Evolutionary conservation across 2,113 vertebrate species (phyloP).

Genomic region (Hemicordylus capensis): DNA sequence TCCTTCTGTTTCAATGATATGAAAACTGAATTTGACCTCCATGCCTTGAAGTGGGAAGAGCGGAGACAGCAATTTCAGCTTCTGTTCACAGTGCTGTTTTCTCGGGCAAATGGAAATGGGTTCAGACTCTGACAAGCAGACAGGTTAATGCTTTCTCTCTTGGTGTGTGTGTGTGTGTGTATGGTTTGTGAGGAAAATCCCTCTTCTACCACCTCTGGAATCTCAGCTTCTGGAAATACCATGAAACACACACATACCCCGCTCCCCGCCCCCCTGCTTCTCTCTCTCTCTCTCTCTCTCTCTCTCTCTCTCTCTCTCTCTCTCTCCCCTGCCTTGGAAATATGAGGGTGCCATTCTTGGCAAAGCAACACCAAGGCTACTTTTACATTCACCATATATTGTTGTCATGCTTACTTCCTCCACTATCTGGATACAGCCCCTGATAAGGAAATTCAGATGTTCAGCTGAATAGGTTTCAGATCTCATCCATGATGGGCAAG

Average conservation of each 20-base stretch:
- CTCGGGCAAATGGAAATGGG: conserved; percentile 62
- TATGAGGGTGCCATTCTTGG: neutral
- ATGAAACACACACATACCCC: too few species aligned
- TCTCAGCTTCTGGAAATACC: conserved; percentile 40
- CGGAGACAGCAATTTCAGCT: conserved; percentile 65
- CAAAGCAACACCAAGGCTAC: conserved; percentile 10
- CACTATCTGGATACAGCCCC: neutral
- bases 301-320: too few species aligned
- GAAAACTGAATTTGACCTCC: conserved; percentile 72
- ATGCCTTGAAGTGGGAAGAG: conserved; percentile 57
- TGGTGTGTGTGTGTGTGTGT: conserved; percentile 41
- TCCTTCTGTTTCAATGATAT: conserved; percentile 68
- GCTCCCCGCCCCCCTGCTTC: too few species aligned
- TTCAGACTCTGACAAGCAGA: conserved; percentile 65
- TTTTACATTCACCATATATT: conserved; percentile 24
- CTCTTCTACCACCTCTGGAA: conserved; percentile 42
- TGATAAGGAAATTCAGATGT: neutral
- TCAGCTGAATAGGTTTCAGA: neutral
- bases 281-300: too few species aligned
- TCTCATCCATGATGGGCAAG: neutral
- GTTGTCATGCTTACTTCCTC: conserved; percentile 7
- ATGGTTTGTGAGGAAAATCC: conserved; percentile 53
- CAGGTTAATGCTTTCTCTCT: conserved; percentile 63
- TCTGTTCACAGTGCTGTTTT: conserved; percentile 50
- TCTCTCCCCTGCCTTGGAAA: conserved; percentile 35